Evolutionary conservation across 2,113 vertebrate species (phyloP).

Genomic region (Camelus dromedarius): DNA sequence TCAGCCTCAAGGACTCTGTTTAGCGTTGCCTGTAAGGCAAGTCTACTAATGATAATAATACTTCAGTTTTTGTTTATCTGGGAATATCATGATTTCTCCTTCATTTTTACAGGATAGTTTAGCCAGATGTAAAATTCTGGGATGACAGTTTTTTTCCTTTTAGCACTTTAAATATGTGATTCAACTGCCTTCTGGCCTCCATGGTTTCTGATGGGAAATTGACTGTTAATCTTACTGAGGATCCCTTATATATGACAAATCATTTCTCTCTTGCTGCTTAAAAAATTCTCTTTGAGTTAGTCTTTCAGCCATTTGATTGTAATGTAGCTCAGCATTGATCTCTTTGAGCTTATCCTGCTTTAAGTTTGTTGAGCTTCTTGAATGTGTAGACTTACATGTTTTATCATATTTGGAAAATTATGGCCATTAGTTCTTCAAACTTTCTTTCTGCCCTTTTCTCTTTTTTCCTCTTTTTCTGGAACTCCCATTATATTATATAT

Average conservation of each 20-base stretch:
- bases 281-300: neutral
- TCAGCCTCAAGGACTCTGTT: neutral
- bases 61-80: neutral
- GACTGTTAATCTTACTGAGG: neutral
- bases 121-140: neutral
- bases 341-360: neutral
- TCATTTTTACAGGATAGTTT: neutral
- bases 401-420: neutral
- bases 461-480: neutral
- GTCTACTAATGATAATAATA: neutral
- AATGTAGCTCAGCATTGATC: neutral
- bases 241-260: neutral
- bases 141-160: neutral
- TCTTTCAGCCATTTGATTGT: neutral
- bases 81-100: neutral
- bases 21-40: neutral
- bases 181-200: neutral
- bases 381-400: neutral
- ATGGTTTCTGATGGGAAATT: neutral
- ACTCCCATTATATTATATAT: neutral
- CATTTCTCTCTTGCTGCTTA: neutral
- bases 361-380: neutral
- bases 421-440: neutral
- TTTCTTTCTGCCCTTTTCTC: neutral
- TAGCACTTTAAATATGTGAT: neutral